These are phyloP conservation scores for Ophioninae sp. DNA, from an alignment of 2,888 invertebrate genomes.

Conservation along the genomic window DNA sequence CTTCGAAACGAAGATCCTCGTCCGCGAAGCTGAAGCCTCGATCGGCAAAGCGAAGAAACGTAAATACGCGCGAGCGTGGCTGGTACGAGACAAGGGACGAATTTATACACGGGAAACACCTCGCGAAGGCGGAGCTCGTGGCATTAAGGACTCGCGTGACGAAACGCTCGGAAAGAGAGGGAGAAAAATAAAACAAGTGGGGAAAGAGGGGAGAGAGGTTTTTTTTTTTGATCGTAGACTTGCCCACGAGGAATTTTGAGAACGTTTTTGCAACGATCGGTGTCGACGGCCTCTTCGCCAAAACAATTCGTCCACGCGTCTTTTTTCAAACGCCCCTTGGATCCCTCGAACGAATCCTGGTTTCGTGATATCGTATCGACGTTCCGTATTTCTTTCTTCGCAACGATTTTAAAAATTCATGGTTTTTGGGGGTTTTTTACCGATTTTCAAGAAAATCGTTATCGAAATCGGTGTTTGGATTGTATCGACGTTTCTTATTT, in stretches of 20 bases:
- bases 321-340: slow-evolving; percentile 2
- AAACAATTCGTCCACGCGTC: slow-evolving; percentile 51
- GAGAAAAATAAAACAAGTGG: neutral
- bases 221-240: slow-evolving; percentile 49
- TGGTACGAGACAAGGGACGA: slow-evolving; percentile 27
- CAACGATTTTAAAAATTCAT: no score
- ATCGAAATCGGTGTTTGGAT: no score
- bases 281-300: slow-evolving; percentile 58
- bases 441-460: no score
- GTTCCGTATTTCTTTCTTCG: neutral
- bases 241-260: slow-evolving; percentile 34
- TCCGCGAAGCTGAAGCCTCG: no score
- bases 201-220: slow-evolving; percentile 32
- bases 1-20: neutral
- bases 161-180: slow-evolving; percentile 21
- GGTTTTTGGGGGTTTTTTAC: no score
- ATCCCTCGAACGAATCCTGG: neutral
- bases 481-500: no score
- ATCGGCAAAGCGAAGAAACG: slow-evolving; percentile 3
- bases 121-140: slow-evolving; percentile 40
- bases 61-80: neutral
- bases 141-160: slow-evolving; percentile 18
- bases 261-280: slow-evolving; percentile 28
- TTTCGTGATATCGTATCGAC: no score
- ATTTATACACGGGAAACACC: slow-evolving; percentile 25